Evolutionary conservation across 2,113 vertebrate genomes (phyloP).

Genomic region (Apistogramma diplotaenia): DNA sequence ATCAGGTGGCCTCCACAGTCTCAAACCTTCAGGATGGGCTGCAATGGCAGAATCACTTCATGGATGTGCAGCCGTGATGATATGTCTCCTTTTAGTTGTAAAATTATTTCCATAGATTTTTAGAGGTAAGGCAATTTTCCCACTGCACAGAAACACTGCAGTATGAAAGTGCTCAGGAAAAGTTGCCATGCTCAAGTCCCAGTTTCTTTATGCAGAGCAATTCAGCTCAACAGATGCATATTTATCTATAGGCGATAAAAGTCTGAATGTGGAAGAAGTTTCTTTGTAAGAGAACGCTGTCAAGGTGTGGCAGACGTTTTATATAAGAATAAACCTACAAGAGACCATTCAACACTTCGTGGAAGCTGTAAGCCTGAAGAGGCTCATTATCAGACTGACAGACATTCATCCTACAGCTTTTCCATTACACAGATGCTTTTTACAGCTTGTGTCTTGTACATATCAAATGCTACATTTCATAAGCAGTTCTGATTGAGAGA

Average conservation of each 20-base stretch:
- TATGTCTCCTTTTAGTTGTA: neutral
- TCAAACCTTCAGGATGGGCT: no score
- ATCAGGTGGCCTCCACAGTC: no score
- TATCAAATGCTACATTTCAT: neutral
- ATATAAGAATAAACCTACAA: neutral
- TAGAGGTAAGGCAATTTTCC: neutral
- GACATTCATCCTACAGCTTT: slow-evolving; percentile 25
- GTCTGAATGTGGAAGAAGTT: neutral
- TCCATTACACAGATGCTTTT: slow-evolving; percentile 18
- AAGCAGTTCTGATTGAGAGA: slow-evolving; percentile 24
- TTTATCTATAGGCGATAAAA: neutral
- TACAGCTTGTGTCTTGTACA: slow-evolving; percentile 9
- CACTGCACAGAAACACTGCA: neutral
- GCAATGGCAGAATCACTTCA: no score
- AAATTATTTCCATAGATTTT: neutral
- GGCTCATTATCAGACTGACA: slow-evolving; percentile 25
- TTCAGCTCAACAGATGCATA: neutral
- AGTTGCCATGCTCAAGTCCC: neutral
- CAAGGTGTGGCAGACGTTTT: neutral
- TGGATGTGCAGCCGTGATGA: no score
- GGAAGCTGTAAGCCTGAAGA: slow-evolving; percentile 1
- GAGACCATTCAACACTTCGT: neutral
- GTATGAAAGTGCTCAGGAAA: neutral
- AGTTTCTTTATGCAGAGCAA: neutral
- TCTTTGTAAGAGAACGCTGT: neutral